Evolutionary conservation across 2,797 vertebrate genomes (phyloP).

Genomic region (Pipistrellus nathusii): DNA sequence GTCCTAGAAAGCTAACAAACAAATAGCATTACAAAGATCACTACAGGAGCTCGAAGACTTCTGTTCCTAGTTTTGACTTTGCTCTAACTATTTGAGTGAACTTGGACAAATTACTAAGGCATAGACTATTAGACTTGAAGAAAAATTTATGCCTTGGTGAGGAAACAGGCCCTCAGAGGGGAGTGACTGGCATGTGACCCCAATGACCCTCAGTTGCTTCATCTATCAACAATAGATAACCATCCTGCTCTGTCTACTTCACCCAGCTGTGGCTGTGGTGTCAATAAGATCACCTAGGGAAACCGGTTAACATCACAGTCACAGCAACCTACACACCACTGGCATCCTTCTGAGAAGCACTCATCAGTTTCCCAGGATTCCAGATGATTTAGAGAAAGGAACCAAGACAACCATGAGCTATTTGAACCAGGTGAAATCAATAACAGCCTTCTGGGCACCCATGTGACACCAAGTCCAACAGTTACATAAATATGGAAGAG

Average conservation of each 20-base stretch:
- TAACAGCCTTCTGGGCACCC: background rate
- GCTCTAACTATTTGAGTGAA: background rate
- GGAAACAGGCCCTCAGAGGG: conserved; percentile 17
- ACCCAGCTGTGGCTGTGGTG: background rate
- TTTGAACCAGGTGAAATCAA: background rate
- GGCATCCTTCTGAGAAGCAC: background rate
- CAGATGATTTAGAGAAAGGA: conserved; percentile 10
- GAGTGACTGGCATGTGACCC: background rate
- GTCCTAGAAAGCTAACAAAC: background rate
- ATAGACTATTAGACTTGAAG: background rate
- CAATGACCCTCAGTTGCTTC: conserved; percentile 56
- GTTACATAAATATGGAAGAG: background rate
- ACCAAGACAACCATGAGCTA: background rate
- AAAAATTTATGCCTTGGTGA: background rate
- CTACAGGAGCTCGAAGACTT: background rate
- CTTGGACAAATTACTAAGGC: background rate
- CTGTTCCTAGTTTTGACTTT: conserved; percentile 15
- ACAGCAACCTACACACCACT: background rate
- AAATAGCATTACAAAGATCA: background rate
- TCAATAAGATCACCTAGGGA: conserved; percentile 39
- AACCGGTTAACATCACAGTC: background rate
- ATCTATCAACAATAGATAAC: conserved; percentile 55
- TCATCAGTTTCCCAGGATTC: conserved; percentile 12
- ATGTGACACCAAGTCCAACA: background rate
- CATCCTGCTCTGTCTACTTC: background rate